These are phyloP conservation scores for Lucilia sericata DNA, from an alignment of 1,140 invertebrate species.

Conservation along the genomic window DNA sequence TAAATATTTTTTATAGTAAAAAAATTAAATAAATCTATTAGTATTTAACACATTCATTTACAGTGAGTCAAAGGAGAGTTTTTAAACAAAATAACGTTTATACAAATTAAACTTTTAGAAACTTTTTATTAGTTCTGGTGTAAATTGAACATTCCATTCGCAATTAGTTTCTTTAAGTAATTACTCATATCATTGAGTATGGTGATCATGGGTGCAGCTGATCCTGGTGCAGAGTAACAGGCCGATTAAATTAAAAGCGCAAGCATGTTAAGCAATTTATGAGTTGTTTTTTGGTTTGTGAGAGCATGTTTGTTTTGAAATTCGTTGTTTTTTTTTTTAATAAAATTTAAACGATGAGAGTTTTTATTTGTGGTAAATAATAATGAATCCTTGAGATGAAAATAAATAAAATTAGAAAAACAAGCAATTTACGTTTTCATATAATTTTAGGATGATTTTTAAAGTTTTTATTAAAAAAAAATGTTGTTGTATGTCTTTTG, in stretches of 20 bases:
- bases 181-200: background rate
- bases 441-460: background rate
- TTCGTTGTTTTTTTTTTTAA: constrained; percentile 20
- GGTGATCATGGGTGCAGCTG: background rate
- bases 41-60: background rate
- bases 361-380: constrained; percentile 9
- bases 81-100: background rate
- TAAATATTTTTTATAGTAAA: too few species aligned
- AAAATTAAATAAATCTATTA: background rate
- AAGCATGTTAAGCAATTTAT: constrained; percentile 46
- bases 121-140: background rate
- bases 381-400: constrained; percentile 23
- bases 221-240: constrained; percentile 37
- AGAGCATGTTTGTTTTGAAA: constrained; percentile 22
- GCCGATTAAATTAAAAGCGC: constrained; percentile 44
- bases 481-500: background rate
- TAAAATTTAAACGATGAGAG: constrained; percentile 18
- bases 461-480: too few species aligned
- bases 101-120: background rate
- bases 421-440: background rate
- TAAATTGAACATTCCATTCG: constrained; percentile 20
- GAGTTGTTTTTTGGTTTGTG: constrained; percentile 28
- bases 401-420: background rate
- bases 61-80: constrained; percentile 8
- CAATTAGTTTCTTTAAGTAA: background rate